Evolutionary conservation across 2,797 vertebrate genomes (phyloP).

Genomic region (Takifugu rubripes): DNA sequence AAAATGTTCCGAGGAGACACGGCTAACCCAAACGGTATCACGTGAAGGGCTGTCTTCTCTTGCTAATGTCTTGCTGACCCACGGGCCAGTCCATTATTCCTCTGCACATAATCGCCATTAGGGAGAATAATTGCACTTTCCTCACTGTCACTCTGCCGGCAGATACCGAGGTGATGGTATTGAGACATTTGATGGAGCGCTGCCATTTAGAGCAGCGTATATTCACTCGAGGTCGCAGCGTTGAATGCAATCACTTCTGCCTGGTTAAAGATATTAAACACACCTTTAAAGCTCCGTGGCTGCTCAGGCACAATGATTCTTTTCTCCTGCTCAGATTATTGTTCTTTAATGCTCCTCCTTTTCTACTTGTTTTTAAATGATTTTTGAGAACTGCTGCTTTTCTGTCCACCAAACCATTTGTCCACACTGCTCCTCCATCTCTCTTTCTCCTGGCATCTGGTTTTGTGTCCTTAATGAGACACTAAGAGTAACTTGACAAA

Average conservation of each 20-base stretch:
- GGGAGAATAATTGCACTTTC: conserved; percentile 6
- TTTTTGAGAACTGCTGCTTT: conserved; percentile 5
- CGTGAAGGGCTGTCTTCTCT: conserved; percentile 1
- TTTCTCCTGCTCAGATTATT: conserved; percentile 1
- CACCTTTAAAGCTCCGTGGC: not conserved
- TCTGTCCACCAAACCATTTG: not conserved
- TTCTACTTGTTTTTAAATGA: conserved; percentile 7
- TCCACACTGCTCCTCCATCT: conserved; percentile 13
- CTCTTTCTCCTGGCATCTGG: conserved; percentile 5
- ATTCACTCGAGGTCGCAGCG: conserved; percentile 5
- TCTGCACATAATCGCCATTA: conserved; percentile 19
- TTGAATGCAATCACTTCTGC: conserved; percentile 9
- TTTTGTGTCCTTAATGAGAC: not conserved
- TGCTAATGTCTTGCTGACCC: conserved; percentile 19
- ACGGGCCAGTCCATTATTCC: not conserved
- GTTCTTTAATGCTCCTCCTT: not conserved
- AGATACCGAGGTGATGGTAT: conserved; percentile 2
- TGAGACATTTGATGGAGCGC: conserved; percentile 1
- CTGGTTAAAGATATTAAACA: conserved; percentile 7
- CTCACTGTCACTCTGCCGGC: not conserved
- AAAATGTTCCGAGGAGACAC: not conserved
- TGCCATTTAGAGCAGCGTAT: not conserved
- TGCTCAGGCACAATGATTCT: not conserved
- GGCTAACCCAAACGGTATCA: not conserved
- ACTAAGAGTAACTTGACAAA: conserved; percentile 56